Conservation (phyloP, 2,113 vertebrate species). For the Actenoides hombroni region DNA sequence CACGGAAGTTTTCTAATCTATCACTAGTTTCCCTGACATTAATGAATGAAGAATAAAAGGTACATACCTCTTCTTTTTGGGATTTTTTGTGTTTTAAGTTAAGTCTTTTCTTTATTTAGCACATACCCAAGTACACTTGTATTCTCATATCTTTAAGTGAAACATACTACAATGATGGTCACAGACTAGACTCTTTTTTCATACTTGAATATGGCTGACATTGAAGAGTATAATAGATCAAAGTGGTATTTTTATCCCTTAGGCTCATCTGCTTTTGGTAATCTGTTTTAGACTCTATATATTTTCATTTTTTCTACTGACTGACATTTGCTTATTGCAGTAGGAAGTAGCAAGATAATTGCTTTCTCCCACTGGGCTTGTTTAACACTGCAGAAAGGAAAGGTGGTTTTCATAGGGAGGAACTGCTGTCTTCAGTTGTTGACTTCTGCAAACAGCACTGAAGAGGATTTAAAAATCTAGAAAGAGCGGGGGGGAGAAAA, state of each 20-base stretch:
- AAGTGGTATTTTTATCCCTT: neutral
- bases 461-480: neutral
- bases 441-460: neutral
- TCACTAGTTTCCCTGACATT: neutral
- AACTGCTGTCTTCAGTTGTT: neutral
- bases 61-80: neutral
- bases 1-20: neutral
- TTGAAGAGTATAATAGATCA: neutral
- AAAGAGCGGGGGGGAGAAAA: neutral
- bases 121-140: neutral
- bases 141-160: neutral
- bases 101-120: neutral
- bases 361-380: neutral
- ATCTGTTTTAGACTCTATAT: neutral
- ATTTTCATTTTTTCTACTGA: neutral
- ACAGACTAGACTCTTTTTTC: neutral
- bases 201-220: neutral
- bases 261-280: neutral
- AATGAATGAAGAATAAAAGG: neutral
- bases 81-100: neutral
- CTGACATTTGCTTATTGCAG: neutral
- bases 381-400: neutral
- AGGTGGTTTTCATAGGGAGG: neutral
- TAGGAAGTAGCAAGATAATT: neutral
- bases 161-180: neutral